Base-by-base conservation (phyloP, 2,888 invertebrate genomes). In the Platynereis dumerilii region DNA sequence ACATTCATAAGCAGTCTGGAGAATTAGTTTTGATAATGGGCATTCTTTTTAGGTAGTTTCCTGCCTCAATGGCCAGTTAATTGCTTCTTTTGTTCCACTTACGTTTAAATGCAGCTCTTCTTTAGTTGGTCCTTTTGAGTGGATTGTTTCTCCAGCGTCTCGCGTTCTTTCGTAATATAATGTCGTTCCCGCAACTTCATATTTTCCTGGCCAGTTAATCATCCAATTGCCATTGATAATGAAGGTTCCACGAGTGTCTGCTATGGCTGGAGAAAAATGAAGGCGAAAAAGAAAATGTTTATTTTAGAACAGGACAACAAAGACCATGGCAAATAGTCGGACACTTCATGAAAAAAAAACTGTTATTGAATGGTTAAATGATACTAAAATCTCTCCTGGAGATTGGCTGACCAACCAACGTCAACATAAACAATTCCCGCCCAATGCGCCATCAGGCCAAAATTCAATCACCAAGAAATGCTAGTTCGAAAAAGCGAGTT, bases 141-240 rank as follows among this genome's bases (percentile, higher is more conserved):
- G 52, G n/a, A 65, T 20, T 17, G 65, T 65, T 44, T 65, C 65
- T 5, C 54, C 42, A 22, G 44, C 55, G 20, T 52, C 48, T 44
- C 60, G 27, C 20, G 45, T 39, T n/a, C 62, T 28, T 10, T 58
- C 57, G 48, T 67, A 67, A 20, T 45, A 20, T 15, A 67, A 29
- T 17, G 44, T 34, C 15, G 64, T 64, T 1, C 64, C 64, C 1
- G 59, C 63, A 17, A 64, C 59, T 5, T 60, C 57, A 45, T 64
- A 67, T n/a, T 39, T 63, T 12, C 64, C 67, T 24, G 67, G 59
- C 64, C 64, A 64, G 56, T 63, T 59, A 5, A 67, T 64, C 59
- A 64, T 42, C 58, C 58, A 64, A 48, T 67, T 48, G 2, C 67
- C 67, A 26, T 67, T 67, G 22, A 67, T 39, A 24, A 67, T 45